Percentiles rank a stretch among this genome's conserved stretches.
Conservation (phyloP, 2,888 invertebrate species). For the Bembecia ichneumoniformis region DNA sequence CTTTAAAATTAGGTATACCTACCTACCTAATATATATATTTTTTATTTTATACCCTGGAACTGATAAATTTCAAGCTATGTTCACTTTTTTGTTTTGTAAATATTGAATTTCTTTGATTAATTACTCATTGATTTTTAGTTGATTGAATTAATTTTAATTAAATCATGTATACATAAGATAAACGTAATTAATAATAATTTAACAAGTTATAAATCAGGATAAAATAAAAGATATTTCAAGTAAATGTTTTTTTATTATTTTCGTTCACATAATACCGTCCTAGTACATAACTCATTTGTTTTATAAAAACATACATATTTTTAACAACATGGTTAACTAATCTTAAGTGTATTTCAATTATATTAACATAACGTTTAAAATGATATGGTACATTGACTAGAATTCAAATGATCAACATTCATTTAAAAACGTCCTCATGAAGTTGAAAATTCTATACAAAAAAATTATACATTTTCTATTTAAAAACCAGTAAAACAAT, state of each 20-base stretch:
- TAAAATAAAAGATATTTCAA: constrained; percentile 20
- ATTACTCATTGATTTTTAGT: too few relatives aligned
- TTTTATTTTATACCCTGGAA: too few relatives aligned
- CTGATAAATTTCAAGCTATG: too few relatives aligned
- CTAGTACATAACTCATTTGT: constrained; percentile 63
- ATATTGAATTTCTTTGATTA: too few relatives aligned
- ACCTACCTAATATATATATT: too few relatives aligned
- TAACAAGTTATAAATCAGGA: too few relatives aligned
- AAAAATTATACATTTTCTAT: neutral
- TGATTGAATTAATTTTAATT: too few relatives aligned
- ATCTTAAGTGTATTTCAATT: constrained; percentile 31
- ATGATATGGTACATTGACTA: constrained; percentile 71
- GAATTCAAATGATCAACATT: constrained; percentile 17
- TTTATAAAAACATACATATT: constrained; percentile 69
- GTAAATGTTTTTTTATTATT: constrained; percentile 59
- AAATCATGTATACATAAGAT: too few relatives aligned
- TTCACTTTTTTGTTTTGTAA: too few relatives aligned
- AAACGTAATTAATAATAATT: too few relatives aligned
- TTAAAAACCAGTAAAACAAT: neutral
- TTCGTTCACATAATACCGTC: constrained; percentile 66
- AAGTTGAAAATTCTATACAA: neutral
- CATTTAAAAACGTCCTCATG: neutral
- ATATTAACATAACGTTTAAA: constrained; percentile 55
- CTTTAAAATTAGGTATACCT: too few relatives aligned
- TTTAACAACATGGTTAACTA: constrained; percentile 67